Base-by-base conservation (phyloP, 2,113 vertebrate genomes). In the Trinectes maculatus region DNA sequence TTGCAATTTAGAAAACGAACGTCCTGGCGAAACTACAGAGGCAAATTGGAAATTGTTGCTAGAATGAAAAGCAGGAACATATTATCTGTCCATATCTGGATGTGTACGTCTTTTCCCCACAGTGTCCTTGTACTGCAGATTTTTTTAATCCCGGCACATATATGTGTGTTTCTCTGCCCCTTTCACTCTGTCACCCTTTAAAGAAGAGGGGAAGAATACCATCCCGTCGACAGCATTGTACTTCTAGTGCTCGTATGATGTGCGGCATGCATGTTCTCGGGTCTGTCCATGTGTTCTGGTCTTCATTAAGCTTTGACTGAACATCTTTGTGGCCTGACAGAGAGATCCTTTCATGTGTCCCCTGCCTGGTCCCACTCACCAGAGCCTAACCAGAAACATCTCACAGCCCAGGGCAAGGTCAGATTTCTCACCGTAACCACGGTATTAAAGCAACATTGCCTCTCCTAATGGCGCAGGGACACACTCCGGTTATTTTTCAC, bases 341-440 rank as follows among this genome's bases (percentile, higher is more conserved):
- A 75, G 60, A 75, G 82, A 79, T 69, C 77, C 89, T 92, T 93
- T 92, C 89, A 92, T 92, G 83, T 91, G 83, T 77, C 78, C 74
- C 79, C 76, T 74, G 90, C 83, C 85, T 87, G 84, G 82, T 89
- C 89, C 82, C 74, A 64, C 85, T 88, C 86, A 86, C 82, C 80
- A 74, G 86, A 91, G 86, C 74, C 74, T 93, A 92, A 92, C 72
- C 89, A 93, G 86, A 92, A 92, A 91, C 91, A 92, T 82, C 76
- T 91, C 69, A 76, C 68, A 74, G 89, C 91, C 89, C 86, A 54
- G 81, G 89, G 91, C 91, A 77, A 87, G 90, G 91, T 91, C 90
- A 91, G 68, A 87, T 77, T 75, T 84, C 85, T 84, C 83, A 83
- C 84, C 90, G 79, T 68, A 65, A n/a, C 67, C 76, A 37, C 65